A percentile compares a stretch with the other conserved stretches of the same genome.
Conservation (phyloP, 2,888 invertebrate species). For the Dyspetes luteomarginatus region DNA sequence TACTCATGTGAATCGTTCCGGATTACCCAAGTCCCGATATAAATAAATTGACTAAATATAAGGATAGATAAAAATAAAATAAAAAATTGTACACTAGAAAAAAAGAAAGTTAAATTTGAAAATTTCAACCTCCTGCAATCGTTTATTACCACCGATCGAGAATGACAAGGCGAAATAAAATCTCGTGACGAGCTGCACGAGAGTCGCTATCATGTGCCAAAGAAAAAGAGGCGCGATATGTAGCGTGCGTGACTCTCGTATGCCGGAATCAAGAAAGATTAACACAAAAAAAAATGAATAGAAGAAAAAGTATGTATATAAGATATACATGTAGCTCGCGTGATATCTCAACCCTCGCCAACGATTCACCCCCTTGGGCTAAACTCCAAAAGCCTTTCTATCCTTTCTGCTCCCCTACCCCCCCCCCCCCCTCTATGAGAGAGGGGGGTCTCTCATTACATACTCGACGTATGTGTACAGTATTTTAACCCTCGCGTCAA, state of each 20-base stretch:
- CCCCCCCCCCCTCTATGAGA: slow-evolving; percentile 21
- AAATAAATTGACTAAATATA: not conserved
- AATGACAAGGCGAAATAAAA: slow-evolving; percentile 49
- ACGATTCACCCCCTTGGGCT: slow-evolving; percentile 63
- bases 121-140: not conserved
- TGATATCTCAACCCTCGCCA: slow-evolving; percentile 71
- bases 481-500: slow-evolving; percentile 69
- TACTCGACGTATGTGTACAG: slow-evolving; percentile 75
- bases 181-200: slow-evolving; percentile 29
- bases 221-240: slow-evolving; percentile 65
- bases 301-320: not conserved
- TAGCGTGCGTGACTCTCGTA: slow-evolving; percentile 61
- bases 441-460: slow-evolving; percentile 74
- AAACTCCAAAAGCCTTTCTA: slow-evolving; percentile 56
- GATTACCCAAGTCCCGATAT: not conserved
- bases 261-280: not conserved
- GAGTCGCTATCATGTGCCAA: slow-evolving; percentile 31
- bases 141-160: not conserved
- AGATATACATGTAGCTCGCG: slow-evolving; percentile 61
- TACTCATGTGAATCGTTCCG: not conserved
- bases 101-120: not conserved
- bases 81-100: no score
- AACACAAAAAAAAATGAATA: not conserved
- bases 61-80: not conserved
- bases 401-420: slow-evolving; percentile 35